phyloP scores from a whole-genome alignment of 2,113 vertebrate genomes.

The Zosterops pallidus region DNA sequence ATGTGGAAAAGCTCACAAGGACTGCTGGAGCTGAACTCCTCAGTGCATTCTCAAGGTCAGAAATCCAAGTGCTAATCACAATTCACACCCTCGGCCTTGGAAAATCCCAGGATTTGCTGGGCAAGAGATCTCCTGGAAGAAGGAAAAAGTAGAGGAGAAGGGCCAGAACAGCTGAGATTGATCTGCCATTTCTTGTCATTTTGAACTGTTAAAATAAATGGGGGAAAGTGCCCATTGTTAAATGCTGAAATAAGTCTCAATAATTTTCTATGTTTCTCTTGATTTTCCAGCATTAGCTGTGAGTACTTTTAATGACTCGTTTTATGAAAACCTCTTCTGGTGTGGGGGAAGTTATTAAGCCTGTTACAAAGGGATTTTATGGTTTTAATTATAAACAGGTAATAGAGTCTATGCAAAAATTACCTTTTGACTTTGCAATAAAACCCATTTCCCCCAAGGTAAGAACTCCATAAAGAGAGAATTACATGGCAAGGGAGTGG shows the following conservation, averaged over 20 bases:
- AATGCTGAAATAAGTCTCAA: neutral
- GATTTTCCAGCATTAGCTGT: slow-evolving; percentile 52
- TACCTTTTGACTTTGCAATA: slow-evolving; percentile 62
- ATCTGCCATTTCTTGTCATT: neutral
- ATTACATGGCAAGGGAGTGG: neutral
- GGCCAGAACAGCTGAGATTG: neutral
- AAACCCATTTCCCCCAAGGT: slow-evolving; percentile 34
- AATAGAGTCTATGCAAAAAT: slow-evolving; percentile 58
- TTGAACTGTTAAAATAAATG: neutral
- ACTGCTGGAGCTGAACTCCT: neutral
- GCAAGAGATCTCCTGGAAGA: neutral
- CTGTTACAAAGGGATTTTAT: slow-evolving; percentile 58
- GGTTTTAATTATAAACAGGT: slow-evolving; percentile 75
- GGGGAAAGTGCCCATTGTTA: neutral
- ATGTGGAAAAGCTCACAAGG: rapidly evolving
- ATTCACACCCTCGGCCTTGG: neutral
- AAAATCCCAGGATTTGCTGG: neutral
- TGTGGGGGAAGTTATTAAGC: slow-evolving; percentile 53
- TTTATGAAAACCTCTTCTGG: slow-evolving; percentile 58
- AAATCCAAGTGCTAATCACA: neutral
- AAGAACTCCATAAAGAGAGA: slow-evolving; percentile 13
- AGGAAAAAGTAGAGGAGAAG: neutral
- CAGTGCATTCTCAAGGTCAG: neutral
- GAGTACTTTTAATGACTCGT: slow-evolving; percentile 58
- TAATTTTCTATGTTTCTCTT: slow-evolving; percentile 43